Percentiles rank a stretch among this genome's conserved stretches.
Evolutionary conservation across 2,113 vertebrate species (phyloP).

Genomic region (Diglossa brunneiventris): DNA sequence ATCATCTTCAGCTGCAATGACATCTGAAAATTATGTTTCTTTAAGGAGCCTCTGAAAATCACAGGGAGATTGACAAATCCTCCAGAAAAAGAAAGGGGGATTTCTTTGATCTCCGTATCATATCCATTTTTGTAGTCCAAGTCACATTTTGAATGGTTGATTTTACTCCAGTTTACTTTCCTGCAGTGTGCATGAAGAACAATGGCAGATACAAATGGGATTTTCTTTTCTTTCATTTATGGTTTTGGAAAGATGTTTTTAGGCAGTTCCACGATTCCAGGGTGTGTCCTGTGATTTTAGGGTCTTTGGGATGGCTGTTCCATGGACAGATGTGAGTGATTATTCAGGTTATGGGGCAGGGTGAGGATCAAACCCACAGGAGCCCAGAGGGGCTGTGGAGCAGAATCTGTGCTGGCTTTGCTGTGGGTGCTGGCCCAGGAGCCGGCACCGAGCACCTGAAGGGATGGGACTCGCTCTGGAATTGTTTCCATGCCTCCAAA

Average conservation of each 20-base stretch:
- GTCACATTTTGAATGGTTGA: not conserved
- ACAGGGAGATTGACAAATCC: not conserved
- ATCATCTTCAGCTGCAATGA: not conserved
- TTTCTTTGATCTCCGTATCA: not conserved
- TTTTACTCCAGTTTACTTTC: not conserved
- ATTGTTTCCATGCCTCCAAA: not conserved
- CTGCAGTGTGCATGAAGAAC: not conserved
- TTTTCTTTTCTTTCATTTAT: not conserved
- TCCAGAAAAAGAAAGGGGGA: not conserved
- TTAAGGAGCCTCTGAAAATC: not conserved
- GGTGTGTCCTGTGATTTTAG: not conserved
- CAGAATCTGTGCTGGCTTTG: not conserved
- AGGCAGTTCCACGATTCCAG: not conserved
- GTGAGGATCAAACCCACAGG: not conserved
- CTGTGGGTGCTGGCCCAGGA: not conserved
- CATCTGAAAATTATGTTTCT: not conserved
- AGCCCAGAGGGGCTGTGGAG: not conserved
- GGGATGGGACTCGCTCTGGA: not conserved
- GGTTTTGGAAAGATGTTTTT: not conserved
- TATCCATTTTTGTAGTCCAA: not conserved
- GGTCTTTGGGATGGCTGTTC: not conserved
- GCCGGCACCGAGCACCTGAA: not conserved
- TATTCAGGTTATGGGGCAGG: not conserved
- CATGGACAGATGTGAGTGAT: not conserved
- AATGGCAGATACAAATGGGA: not conserved